Base-by-base conservation (phyloP, 2,797 vertebrate genomes). In the Hippoglossus hippoglossus region DNA sequence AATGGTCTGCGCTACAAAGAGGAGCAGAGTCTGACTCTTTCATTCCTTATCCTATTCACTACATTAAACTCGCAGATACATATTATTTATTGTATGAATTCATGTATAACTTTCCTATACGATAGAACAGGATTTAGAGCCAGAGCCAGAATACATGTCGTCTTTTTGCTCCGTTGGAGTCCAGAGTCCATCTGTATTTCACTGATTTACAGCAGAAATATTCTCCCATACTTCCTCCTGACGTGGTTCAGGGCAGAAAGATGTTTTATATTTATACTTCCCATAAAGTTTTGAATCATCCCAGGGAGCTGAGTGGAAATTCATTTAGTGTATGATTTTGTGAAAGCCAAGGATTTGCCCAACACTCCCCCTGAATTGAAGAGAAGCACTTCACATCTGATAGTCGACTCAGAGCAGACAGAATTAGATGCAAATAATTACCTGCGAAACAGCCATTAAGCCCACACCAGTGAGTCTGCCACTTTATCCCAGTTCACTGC, bases 371-470 rank as follows among this genome's bases (percentile, higher is more conserved):
- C 41, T 63, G 46, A 53, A 56, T 60, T 52, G 46, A 41, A 44
- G 26, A n/a, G 16, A 55, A 47, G 63, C 24, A 64, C 63, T 69
- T 79, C 24, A 64, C 31, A 54, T 75, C 65, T 83, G 73, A 55
- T 64, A 44, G 28, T 6, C 41, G 13, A 44, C 41, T 64, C 18
- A 9, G 58, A 74, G 60, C 57, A 66, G 65, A n/a, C 25, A 58
- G 22, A 65, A 79, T 69, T 60, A 58, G 68, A 87, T 86, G 73
- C 77, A 80, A 80, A 78, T 74, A 1, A 67, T 55, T 24, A 66
- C 64, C 67, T 53, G 25, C 31, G 59, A 79, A 80, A 52, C 46
- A 0, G 28, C 36, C 28, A 26, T 44, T 18, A 61, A 77, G 61
- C 6, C 18, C 25, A 41, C 18, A 46, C 47, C 59, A 44, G 41